Evolutionary conservation across 2,797 vertebrate genomes (phyloP), one percentile per base, ranked within the genome.

Genomic region (Platalea minor): DNA sequence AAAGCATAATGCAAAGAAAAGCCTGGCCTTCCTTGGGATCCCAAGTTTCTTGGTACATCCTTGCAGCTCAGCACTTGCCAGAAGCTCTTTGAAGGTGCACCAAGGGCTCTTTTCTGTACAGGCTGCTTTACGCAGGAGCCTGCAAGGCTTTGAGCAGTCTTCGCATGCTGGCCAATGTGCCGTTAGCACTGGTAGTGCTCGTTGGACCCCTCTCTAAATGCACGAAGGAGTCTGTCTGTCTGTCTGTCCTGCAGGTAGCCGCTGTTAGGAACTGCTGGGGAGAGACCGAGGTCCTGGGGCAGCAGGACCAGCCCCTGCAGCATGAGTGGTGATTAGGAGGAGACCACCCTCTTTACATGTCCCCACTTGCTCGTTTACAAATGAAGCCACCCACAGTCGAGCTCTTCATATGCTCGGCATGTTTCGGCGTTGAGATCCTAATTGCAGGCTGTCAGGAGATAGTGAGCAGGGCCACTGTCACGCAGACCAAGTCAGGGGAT

Each of bases 111-210:
- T 31, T 56, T 53, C 20, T 51, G 19, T 46, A 6, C 31, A 41
- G 26, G 20, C 29, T 78, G 17, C 37, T 41, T 50, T 60, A 0
- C 0, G 0, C 10, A 68, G 24, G 25, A 79, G 10, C 46, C 76
- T 33, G 18, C 1, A 1, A 57, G 39, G 51, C 28, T 89, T 67
- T 60, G 51, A 37, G 75, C 28, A 7, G 11, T 9, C 43, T 61
- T 69, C 1, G 1, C 33, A 2, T 14, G 28, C 28, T 77, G 51
- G 35, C 15, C 35, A 11, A 0, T 2, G 23, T 67, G 5, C 50
- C 59, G 4, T 43, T 39, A 35, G 23, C 2, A 0, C 29, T 25
- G 7, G 41, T 57, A 20, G 46, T 25, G 25, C 29, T 73, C 10
- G 1, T 70, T 59, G 78, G 57, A 53, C 10, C 45, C 10, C n/a